Evolutionary conservation across 2,797 vertebrate species (phyloP), one percentile per base, ranked within the genome.

Genomic region (Neosilurus mollespiculum): DNA sequence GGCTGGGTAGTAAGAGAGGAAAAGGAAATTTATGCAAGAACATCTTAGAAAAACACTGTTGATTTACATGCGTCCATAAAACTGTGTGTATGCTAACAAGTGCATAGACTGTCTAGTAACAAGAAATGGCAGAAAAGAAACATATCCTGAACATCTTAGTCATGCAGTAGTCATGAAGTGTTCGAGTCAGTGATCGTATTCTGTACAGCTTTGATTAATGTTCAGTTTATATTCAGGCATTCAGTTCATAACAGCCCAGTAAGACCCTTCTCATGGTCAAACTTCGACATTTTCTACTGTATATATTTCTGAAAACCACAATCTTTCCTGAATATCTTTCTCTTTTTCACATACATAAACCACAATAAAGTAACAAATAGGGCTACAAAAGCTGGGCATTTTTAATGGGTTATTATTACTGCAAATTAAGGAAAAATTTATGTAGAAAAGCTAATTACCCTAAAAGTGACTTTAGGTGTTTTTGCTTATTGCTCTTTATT

Each of bases 1-100:
- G 66, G 66, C 53, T 58, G 82, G 67, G 79, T 71, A 78, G 80
- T 66, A 49, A 49, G 83, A 75, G 81, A 83, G 85, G 82, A 85
- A 86, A 81, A 79, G 81, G 84, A 84, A 87, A 80, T 62, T 81
- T 80, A 71, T 76, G 66, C 78, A 77, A 75, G 80, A 83, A 82
- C 77, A 81, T 81, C 11, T 43, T 20, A 73, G 49, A 54, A 24
- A 73, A 84, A 43, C 15, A 56, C 67, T 54, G 77, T 24, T 16
- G 77, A 73, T 65, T 78, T 37, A 72, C 66, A 24, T 16, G 49
- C 24, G 24, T 59, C 75, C 18, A 2, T 72, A 26, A 64, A 72
- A 26, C 20, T 6, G 0, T 14, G 53, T 62, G 8, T 16, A 22
- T 34, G 12, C 34, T 56, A 56, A 11, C 54, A 58, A 22, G 49